Base-by-base conservation (phyloP, 2,113 vertebrate genomes). In the Bubo scandiacus region DNA sequence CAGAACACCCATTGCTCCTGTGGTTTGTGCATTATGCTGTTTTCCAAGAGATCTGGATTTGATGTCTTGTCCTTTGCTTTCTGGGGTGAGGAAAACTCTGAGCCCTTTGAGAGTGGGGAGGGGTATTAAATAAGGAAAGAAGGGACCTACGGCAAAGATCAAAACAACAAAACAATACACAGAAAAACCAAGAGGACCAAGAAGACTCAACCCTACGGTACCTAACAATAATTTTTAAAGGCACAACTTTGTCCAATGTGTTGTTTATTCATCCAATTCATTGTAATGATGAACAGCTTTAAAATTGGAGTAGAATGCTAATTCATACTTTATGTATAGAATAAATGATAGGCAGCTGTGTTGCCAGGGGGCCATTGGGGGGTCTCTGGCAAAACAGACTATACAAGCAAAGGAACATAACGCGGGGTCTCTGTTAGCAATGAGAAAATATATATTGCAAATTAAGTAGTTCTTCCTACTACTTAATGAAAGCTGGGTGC, bases 21-120 rank as follows among this genome's bases (percentile, higher is more conserved):
- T 75, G 95, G 95, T 96, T 97, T 94, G 61, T 81, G 62, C 91
- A 34, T 89, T 92, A 65, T 91, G 63, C 73, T 92, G 55, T 74
- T 88, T 95, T 96, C 80, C 92, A 97, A 88, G 82, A 95, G 91
- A 73, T 95, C 92, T 96, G 92, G 95, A 95, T 97, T 96, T 96
- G 97, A 96, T 94, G 93, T 96, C 95, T 96, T 94, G 94, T 94
- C 81, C 93, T 94, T 86, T 85, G 82, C 78, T 82, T 89, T 92
- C 92, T 95, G 86, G 62, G 81, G 30, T 0, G 36, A 95, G 73
- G 75, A 90, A 88, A 74, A 80, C 49, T 88, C 74, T 51, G 10
- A 90, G 49, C 16, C 66, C 34, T 91, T 85, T 96, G 61, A 70
- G 72, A 93, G 40, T 32, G 45, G 58, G 20, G 67, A 49, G 3